Evolutionary conservation across 2,888 invertebrate species (phyloP), one percentile per base, ranked within the genome.

Genomic region (Melangyna quadrimaculata): DNA sequence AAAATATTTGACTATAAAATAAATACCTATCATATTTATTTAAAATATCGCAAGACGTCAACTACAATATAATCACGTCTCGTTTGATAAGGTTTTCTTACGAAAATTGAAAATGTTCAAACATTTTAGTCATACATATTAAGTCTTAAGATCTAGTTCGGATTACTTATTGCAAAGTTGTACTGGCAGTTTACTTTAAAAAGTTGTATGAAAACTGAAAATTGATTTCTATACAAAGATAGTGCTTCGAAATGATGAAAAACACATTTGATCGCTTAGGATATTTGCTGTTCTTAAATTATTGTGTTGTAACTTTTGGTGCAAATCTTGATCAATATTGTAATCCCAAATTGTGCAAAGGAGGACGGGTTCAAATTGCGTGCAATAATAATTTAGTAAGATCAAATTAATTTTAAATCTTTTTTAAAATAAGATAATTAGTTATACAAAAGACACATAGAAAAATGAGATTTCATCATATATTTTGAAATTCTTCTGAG

Each of bases 311-410:
- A 9, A 17, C 8, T 22, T 35, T 14, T 14, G 19, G 19, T 48
- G n/a, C 0, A n/a, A 14, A 48, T 35, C 10, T 67, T 6, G 7
- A 19, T 17, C 32, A 35, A 14, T 70, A 37, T 35, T 70, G 70
- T 24, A 70, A 70, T 27, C 37, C 70, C 0, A 14, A n/a, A 9
- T 53, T 70, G 55, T 70, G 70, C 10, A 70, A 29, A n/a, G 22
- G n/a, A 27, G 8, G 27, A 10, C 17, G 63, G 0, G 24, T 2
- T 27, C 70, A 70, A 3, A 24, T 70, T 37, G 70, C 78, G n/a
- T 71, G 78, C 12, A 19, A 53, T n/a, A 71, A 71, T 65, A 12
- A 71, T 55, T 22, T 14, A 19, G 78, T 71, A 71, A 73, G 35
- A 57, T 40, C 10, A 10, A 32, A 32, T 32, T 32, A 10, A 32